Conservation (phyloP, 2,888 invertebrate genomes). For the Drosophila hawaiiensis region DNA sequence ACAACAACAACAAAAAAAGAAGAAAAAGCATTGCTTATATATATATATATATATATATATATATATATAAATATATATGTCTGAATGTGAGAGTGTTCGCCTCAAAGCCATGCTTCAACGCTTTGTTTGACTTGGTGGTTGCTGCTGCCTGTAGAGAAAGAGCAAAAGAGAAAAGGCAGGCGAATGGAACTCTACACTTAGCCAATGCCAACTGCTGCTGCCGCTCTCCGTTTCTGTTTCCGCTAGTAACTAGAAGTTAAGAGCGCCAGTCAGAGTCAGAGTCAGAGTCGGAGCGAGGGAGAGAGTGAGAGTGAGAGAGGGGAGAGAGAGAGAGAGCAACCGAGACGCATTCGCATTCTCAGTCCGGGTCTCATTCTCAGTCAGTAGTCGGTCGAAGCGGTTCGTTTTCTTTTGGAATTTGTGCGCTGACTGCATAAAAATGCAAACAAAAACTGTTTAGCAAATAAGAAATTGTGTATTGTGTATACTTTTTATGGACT, state of each 20-base stretch:
- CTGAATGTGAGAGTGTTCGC: slow-evolving; percentile 15
- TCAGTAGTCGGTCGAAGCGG: slow-evolving; percentile 44
- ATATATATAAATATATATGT: not conserved
- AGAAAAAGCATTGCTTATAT: slow-evolving; percentile 8
- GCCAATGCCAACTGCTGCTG: slow-evolving; percentile 30
- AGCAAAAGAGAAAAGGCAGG: slow-evolving; percentile 14
- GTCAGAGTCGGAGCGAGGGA: slow-evolving; percentile 10
- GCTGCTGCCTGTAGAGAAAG: slow-evolving; percentile 26
- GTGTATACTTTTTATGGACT: slow-evolving; percentile 4
- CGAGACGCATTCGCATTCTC: slow-evolving; percentile 15
- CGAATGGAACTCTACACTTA: slow-evolving; percentile 54
- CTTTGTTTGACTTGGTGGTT: slow-evolving; percentile 52
- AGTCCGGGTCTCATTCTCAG: slow-evolving; percentile 27
- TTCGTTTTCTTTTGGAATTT: slow-evolving; percentile 51
- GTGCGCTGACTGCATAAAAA: slow-evolving; percentile 46
- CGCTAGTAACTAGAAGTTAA: slow-evolving; percentile 69
- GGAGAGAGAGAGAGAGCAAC: not conserved
- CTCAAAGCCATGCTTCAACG: slow-evolving; percentile 69
- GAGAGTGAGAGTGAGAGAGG: not conserved
- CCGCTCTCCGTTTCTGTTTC: slow-evolving; percentile 32
- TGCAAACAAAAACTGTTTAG: slow-evolving; percentile 35
- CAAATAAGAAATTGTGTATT: slow-evolving; percentile 37
- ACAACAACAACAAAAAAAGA: slow-evolving; percentile 35
- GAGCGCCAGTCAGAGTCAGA: slow-evolving; percentile 44
- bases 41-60: not conserved